phyloP scores from a whole-genome alignment of 2,797 vertebrate species.

The Gobio occitaniae region DNA sequence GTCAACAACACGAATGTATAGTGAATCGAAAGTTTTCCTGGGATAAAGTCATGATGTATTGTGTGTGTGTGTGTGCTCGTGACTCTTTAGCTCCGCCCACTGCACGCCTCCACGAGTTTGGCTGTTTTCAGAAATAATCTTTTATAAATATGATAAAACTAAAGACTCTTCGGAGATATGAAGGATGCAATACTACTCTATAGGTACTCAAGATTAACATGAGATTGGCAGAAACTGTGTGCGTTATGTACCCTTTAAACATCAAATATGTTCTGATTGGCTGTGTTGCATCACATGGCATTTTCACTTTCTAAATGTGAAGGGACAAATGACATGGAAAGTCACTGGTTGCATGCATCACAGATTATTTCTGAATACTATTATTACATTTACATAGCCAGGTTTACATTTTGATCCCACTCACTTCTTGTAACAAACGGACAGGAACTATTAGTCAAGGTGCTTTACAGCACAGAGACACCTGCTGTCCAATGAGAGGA shows the following conservation, averaged over 20 bases:
- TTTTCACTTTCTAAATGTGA: background rate
- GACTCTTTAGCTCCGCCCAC: no score
- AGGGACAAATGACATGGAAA: background rate
- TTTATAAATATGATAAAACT: no score
- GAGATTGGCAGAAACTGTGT: no score
- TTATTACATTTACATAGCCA: background rate
- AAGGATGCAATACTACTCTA: no score
- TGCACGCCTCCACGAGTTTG: no score
- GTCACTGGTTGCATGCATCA: background rate
- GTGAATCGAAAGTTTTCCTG: no score
- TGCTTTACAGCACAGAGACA: constrained; percentile 50
- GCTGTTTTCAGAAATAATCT: no score
- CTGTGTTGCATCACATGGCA: background rate
- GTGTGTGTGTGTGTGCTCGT: no score
- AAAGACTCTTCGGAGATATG: no score
- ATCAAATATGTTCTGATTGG: background rate
- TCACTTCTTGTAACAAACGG: constrained; percentile 52
- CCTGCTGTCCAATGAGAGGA: constrained; percentile 50
- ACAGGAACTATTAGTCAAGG: constrained; percentile 50
- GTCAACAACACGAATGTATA: no score
- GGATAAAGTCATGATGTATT: no score
- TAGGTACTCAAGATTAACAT: no score
- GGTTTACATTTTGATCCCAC: background rate
- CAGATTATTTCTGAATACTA: background rate
- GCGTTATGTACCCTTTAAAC: background rate